Conservation (phyloP, 1,140 invertebrate genomes). For the Ceratosolen fusciceps region DNA sequence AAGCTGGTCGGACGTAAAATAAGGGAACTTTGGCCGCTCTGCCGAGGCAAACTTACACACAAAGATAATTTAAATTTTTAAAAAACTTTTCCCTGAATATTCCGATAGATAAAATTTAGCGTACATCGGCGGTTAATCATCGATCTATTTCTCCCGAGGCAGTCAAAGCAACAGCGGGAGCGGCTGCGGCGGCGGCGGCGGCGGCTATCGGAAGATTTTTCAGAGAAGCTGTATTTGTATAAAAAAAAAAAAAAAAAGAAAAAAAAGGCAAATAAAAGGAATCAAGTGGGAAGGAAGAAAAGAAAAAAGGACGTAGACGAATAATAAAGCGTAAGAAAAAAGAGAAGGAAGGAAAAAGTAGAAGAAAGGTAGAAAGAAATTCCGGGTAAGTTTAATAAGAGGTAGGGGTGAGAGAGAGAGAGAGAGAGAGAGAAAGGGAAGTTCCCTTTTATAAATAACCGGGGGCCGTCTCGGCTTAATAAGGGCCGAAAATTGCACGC, state of each 20-base stretch:
- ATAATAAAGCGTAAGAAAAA: not conserved
- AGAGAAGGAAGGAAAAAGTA: not conserved
- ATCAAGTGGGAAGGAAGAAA: too few relatives aligned
- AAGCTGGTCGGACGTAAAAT: constrained; percentile 7
- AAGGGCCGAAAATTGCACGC: constrained; percentile 33
- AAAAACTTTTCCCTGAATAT: constrained; percentile 3
- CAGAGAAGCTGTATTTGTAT: not conserved
- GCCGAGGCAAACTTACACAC: not conserved
- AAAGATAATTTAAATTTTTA: constrained; percentile 31
- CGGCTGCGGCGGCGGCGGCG: not conserved
- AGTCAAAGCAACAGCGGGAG: not conserved
- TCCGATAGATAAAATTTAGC: constrained; percentile 15
- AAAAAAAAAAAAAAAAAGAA: not conserved
- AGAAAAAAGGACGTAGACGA: too few relatives aligned
- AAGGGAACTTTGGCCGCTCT: not conserved
- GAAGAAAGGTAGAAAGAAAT: not conserved
- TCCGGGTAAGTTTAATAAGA: constrained; percentile 22
- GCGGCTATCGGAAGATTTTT: constrained; percentile 19
- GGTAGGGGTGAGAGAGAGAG: not conserved
- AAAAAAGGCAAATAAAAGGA: too few relatives aligned
- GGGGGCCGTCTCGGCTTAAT: constrained; percentile 24
- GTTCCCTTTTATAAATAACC: constrained; percentile 34
- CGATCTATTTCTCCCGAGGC: constrained; percentile 19
- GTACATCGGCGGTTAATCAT: constrained; percentile 7
- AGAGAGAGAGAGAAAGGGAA: not conserved